These are phyloP conservation scores for Molossus molossus DNA, from an alignment of 2,797 vertebrate genomes.

Conservation along the genomic window DNA sequence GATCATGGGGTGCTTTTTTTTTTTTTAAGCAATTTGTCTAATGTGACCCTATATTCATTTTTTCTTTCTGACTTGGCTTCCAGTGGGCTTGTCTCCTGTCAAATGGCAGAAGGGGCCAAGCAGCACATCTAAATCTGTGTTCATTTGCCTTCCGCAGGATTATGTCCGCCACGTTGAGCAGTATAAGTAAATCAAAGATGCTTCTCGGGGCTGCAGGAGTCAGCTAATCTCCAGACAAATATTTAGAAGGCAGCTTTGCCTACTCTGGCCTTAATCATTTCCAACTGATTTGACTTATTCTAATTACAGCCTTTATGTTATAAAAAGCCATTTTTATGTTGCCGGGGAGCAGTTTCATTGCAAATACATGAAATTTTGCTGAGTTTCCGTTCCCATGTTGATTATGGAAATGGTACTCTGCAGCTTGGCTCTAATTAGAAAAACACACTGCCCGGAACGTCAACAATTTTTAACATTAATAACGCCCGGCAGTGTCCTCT, in stretches of 20 bases:
- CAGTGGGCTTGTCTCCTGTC: constrained; percentile 89
- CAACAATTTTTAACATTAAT: constrained; percentile 91
- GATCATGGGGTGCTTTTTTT: constrained; percentile 77
- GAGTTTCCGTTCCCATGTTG: constrained; percentile 90
- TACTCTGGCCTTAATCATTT: constrained; percentile 91
- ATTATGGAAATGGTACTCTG: constrained; percentile 91
- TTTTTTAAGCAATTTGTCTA: constrained; percentile 88
- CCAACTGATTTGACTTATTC: constrained; percentile 94
- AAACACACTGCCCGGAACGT: constrained; percentile 90
- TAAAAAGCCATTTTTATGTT: constrained; percentile 93
- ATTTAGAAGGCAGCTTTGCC: constrained; percentile 92
- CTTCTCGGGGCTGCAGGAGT: constrained; percentile 89
- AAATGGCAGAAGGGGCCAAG: constrained; percentile 85
- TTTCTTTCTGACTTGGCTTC: constrained; percentile 84
- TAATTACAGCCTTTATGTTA: constrained; percentile 93
- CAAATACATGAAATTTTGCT: constrained; percentile 91
- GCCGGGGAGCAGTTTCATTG: constrained; percentile 90
- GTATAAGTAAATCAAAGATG: constrained; percentile 91
- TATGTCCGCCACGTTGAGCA: constrained; percentile 90
- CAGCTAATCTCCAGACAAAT: constrained; percentile 92
- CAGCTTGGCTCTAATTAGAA: constrained; percentile 92
- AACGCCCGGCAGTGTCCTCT: constrained; percentile 87
- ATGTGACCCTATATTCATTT: constrained; percentile 88
- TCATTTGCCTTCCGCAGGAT: constrained; percentile 90
- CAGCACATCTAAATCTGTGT: constrained; percentile 90